Conservation (phyloP, 1,140 invertebrate species). For the Hycleus cichorii region DNA sequence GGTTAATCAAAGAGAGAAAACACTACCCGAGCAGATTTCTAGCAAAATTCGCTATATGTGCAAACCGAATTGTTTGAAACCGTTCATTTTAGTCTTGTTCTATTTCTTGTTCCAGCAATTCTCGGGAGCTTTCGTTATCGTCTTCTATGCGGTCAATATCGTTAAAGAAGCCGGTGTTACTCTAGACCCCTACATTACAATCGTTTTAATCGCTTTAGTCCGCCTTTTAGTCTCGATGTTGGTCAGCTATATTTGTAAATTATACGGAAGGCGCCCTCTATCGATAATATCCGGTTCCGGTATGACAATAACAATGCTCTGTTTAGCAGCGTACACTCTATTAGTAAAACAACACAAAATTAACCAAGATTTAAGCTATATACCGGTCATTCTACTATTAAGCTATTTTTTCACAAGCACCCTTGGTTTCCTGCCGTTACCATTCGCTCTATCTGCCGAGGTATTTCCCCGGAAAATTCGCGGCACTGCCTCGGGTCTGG, state of each 20-base stretch:
- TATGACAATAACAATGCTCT: constrained; percentile 53
- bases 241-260: constrained; percentile 47
- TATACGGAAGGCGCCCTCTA: constrained; percentile 49
- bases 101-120: constrained; percentile 75
- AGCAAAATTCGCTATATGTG: constrained; percentile 37
- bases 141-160: constrained; percentile 67
- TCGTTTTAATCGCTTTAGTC: constrained; percentile 50
- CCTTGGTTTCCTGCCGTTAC: constrained; percentile 55
- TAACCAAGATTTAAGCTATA: constrained; percentile 30
- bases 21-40: constrained; percentile 18
- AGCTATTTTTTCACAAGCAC: constrained; percentile 55
- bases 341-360: constrained; percentile 30
- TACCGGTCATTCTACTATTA: constrained; percentile 48
- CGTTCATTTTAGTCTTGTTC: constrained; percentile 54
- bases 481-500: constrained; percentile 59
- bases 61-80: constrained; percentile 50
- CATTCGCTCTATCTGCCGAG: constrained; percentile 71
- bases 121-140: constrained; percentile 65
- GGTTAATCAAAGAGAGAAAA: constrained; percentile 3
- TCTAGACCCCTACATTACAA: constrained; percentile 51
- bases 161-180: constrained; percentile 49
- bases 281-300: constrained; percentile 53
- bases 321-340: constrained; percentile 43
- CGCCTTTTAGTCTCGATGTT: constrained; percentile 48
- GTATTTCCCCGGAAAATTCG: constrained; percentile 59